Percentiles rank a stretch among this genome's conserved stretches.
phyloP scores from a whole-genome alignment of 1,140 invertebrate species.

The Belonocnema kinseyi region DNA sequence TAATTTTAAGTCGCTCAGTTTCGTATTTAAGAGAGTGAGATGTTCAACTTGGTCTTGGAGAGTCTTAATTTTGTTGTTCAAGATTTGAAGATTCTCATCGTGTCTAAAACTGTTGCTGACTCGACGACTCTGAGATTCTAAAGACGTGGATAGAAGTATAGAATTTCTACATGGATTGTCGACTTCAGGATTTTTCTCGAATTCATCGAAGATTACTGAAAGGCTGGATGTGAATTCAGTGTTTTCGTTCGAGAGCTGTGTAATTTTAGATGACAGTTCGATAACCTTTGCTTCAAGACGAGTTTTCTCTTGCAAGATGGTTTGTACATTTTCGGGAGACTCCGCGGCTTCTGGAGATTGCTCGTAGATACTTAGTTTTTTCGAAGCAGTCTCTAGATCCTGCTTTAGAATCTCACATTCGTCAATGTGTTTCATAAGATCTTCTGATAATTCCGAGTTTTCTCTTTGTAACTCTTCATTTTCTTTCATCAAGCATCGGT shows the following conservation, averaged over 20 bases:
- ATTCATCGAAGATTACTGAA: conserved; percentile 39
- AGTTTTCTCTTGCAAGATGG: conserved; percentile 30
- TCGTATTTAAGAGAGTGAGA: conserved; percentile 53
- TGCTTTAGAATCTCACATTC: conserved; percentile 49
- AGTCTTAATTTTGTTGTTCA: conserved; percentile 44
- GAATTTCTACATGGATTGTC: background rate
- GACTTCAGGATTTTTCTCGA: background rate
- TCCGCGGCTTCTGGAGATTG: background rate
- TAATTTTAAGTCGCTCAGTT: conserved; percentile 57
- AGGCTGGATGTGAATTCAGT: conserved; percentile 40
- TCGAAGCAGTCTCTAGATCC: conserved; percentile 35
- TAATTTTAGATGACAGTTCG: conserved; percentile 35
- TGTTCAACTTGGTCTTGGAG: conserved; percentile 48
- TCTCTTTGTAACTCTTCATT: conserved; percentile 46
- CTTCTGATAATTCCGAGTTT: conserved; percentile 52
- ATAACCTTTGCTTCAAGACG: conserved; percentile 36
- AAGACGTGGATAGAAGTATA: background rate
- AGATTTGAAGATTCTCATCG: conserved; percentile 35
- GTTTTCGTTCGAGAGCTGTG: conserved; percentile 39
- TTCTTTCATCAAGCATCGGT: conserved; percentile 34
- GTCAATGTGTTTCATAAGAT: conserved; percentile 53
- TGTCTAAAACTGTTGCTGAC: conserved; percentile 23
- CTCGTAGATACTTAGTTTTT: background rate
- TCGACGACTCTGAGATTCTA: conserved; percentile 13
- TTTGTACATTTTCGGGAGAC: background rate